Conservation (phyloP, 2,113 vertebrate genomes). For the Dipodomys merriami region DNA sequence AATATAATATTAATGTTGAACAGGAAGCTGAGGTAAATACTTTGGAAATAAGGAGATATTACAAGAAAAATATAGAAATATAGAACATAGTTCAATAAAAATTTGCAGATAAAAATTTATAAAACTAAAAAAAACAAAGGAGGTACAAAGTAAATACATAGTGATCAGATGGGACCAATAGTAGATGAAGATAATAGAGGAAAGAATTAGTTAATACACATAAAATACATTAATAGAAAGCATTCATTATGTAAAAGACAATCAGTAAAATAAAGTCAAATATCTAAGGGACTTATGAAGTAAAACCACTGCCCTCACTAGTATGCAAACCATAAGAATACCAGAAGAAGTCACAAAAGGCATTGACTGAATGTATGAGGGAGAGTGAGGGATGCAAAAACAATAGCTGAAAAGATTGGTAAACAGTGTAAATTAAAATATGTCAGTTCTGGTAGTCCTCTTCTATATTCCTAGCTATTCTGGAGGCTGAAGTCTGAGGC, state of each 20-base stretch:
- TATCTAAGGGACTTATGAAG: background rate
- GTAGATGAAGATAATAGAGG: background rate
- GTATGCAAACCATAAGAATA: background rate
- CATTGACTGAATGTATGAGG: rapidly evolving
- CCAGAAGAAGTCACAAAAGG: background rate
- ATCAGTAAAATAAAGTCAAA: background rate
- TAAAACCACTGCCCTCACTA: background rate
- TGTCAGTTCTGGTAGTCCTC: no score
- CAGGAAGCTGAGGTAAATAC: background rate
- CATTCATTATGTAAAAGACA: background rate
- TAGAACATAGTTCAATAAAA: background rate
- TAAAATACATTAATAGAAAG: background rate
- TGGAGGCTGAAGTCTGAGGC: no score
- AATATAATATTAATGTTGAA: no score
- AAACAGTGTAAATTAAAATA: background rate
- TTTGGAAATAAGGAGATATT: background rate
- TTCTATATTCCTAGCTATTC: no score
- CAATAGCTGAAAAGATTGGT: background rate
- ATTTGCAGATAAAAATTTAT: background rate
- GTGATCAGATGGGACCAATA: no score
- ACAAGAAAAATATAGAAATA: background rate
- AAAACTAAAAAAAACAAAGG: background rate
- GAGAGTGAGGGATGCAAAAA: background rate
- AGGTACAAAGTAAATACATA: background rate
- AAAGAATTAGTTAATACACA: background rate